Base-by-base conservation (phyloP, 2,888 invertebrate species). In the Hypena proboscidalis region DNA sequence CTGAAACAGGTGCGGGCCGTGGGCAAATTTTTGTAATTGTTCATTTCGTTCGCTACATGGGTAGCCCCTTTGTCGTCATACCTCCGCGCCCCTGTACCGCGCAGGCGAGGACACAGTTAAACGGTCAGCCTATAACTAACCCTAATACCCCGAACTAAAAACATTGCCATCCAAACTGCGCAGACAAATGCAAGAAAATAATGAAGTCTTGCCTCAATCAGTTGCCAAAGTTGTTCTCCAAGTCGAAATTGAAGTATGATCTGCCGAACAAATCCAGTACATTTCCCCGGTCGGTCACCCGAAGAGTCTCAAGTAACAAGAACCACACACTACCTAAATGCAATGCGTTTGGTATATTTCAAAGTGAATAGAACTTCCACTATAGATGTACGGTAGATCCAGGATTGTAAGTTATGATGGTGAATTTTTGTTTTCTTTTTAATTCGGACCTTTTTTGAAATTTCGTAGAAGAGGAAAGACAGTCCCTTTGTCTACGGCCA, bases 241-340 rank as follows among this genome's bases (percentile, higher is more conserved):
- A 87, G 73, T 77, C 85, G 35, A 89, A 83, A 67, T 74, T 67
- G 64, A 88, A 77, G 71, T 80, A 77, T 57, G 85, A 87, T 13
- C 52, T 77, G 36, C 73, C 78, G 38, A 71, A 69, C 63, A 90
- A 89, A 70, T 81, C 83, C 30, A 85, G 77, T 3, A 90, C 90
- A 14, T 90, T 90, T 55, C 90, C 90, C 0, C 77, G 90, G 11
- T 76, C 84, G 29, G 53, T 82, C 41, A 59, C 77, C 7, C 71
- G 86, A 52, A 77, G 78, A 63, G 64, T 76, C 29, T 74, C 77
- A 54, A 80, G 67, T 72, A 80, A 77, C 80, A 90, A 86, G 83
- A 85, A 81, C 55, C 89, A 90, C 70, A 90, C 90, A 36, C 77
- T 90, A 63, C 90, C 90, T 69, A 90, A 90, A 73, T 88, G 90